Percentiles rank a stretch among this genome's conserved stretches.
Evolutionary conservation across 2,888 invertebrate genomes (phyloP).

Genomic region (Microctonus hyperodae): DNA sequence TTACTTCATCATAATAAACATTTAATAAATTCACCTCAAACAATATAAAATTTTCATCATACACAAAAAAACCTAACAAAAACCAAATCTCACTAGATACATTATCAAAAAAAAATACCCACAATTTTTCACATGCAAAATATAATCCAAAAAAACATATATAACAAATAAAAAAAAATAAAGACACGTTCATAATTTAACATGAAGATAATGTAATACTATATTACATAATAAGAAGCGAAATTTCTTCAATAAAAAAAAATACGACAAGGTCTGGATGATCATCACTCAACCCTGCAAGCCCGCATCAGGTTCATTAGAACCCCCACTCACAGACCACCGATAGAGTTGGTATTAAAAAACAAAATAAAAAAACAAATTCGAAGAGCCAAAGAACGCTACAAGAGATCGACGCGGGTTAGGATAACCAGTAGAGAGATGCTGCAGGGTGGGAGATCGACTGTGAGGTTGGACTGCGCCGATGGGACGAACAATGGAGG

Average conservation of each 20-base stretch:
- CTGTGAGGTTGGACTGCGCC: slow-evolving; percentile 52
- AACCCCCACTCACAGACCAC: slow-evolving; percentile 53
- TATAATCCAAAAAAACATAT: too few species aligned
- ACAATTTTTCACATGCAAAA: too few species aligned
- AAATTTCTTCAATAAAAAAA: slow-evolving; percentile 21
- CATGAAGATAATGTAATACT: too few species aligned
- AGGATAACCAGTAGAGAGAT: slow-evolving; percentile 36
- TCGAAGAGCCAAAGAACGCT: slow-evolving; percentile 13
- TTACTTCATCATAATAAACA: slow-evolving; percentile 36
- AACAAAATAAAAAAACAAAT: slow-evolving; percentile 11
- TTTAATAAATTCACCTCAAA: slow-evolving; percentile 20
- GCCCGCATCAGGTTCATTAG: slow-evolving; percentile 63
- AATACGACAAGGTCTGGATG: slow-evolving; percentile 41
- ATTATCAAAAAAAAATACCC: too few species aligned
- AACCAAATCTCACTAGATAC: not conserved
- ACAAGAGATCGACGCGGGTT: slow-evolving; percentile 36
- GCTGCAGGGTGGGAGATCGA: slow-evolving; percentile 43
- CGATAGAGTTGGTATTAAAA: slow-evolving; percentile 23
- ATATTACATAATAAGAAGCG: slow-evolving; percentile 16
- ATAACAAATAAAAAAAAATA: too few species aligned
- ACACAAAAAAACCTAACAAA: slow-evolving; percentile 1
- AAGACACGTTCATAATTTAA: too few species aligned
- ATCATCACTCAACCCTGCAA: slow-evolving; percentile 55
- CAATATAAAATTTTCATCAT: not conserved
- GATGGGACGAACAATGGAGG: slow-evolving; percentile 62